Evolutionary conservation across 2,113 vertebrate genomes (phyloP).

Genomic region (Thomomys bottae): DNA sequence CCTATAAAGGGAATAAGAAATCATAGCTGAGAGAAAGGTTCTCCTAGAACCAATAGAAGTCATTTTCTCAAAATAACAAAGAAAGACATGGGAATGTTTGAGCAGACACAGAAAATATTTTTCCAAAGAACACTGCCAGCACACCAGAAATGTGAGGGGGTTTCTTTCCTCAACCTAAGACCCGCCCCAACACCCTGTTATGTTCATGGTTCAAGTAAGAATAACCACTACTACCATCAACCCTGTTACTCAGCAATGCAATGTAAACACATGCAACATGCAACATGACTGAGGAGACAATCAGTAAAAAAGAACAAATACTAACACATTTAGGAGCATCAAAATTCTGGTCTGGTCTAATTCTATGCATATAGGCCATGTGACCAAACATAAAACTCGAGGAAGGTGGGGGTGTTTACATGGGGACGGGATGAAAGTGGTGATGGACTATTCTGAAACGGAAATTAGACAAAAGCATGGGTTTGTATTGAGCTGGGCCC

Average conservation of each 20-base stretch:
- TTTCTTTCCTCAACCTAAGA: background rate
- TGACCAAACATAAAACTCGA: background rate
- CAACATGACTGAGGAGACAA: too few relatives aligned
- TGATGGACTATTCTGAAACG: background rate
- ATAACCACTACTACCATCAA: background rate
- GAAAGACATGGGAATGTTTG: background rate
- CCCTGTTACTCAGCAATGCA: background rate
- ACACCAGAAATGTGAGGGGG: background rate
- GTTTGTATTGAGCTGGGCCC: background rate
- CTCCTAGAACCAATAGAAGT: background rate
- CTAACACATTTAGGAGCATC: background rate
- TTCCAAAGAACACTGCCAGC: background rate
- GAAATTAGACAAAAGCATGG: background rate
- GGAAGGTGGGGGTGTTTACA: background rate
- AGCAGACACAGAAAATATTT: background rate
- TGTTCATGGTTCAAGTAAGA: background rate
- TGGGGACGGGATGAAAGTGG: background rate
- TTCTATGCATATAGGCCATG: background rate
- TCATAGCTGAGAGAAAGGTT: background rate
- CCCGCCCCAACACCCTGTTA: background rate
- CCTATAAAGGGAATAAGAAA: background rate
- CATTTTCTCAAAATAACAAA: background rate
- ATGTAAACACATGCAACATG: background rate
- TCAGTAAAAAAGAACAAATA: background rate
- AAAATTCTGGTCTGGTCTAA: background rate